phyloP scores from a whole-genome alignment of 2,113 vertebrate genomes.

The Chlamydotis undulata region DNA sequence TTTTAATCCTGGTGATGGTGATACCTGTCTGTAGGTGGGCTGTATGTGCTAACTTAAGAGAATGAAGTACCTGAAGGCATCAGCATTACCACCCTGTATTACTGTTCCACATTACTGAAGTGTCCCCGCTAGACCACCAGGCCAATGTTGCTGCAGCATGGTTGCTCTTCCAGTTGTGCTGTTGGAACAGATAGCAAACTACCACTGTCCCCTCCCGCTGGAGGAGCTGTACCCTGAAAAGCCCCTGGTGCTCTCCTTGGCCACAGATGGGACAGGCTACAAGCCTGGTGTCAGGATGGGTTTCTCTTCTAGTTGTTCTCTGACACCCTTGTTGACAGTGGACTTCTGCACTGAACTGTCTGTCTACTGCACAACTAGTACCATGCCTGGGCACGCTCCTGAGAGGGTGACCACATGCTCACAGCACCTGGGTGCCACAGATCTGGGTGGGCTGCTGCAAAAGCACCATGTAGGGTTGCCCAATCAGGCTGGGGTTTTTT shows the following conservation, averaged over 20 bases:
- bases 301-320: not conserved
- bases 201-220: fast-evolving
- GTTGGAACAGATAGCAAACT: not conserved
- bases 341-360: not conserved
- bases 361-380: not conserved
- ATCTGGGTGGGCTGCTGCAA: not conserved
- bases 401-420: not conserved
- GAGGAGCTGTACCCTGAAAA: not conserved
- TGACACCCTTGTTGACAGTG: not conserved
- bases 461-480: not conserved
- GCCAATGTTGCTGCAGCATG: not conserved
- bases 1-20: not conserved
- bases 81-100: not conserved
- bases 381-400: fast-evolving
- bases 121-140: not conserved
- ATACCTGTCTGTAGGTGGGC: not conserved
- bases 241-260: not conserved
- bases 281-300: not conserved
- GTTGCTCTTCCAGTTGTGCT: not conserved
- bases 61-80: not conserved
- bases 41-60: not conserved
- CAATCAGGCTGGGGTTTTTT: not conserved
- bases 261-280: not conserved
- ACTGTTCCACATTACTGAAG: not conserved
- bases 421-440: fast-evolving